Evolutionary conservation across 2,113 vertebrate genomes (phyloP).

Genomic region (Vimba vimba): DNA sequence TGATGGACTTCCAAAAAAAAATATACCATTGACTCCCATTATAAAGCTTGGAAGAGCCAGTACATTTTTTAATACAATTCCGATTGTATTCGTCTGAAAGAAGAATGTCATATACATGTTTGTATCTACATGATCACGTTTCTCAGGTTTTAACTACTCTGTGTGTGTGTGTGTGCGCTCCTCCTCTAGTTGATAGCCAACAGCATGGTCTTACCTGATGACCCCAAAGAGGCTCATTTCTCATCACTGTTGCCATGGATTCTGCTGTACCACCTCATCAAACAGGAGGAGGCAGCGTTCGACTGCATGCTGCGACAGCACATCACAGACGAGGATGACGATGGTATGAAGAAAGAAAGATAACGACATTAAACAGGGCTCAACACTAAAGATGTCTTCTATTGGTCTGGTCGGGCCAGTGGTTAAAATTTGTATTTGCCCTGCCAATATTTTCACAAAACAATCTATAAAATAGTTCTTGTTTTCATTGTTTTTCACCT

Average conservation of each 20-base stretch:
- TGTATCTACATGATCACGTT: not conserved
- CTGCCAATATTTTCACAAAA: too few species aligned
- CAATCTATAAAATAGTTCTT: too few species aligned
- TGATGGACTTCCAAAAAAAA: too few species aligned
- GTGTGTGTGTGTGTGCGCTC: not conserved
- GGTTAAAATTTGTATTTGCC: too few species aligned
- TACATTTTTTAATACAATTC: too few species aligned
- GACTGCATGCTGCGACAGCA: slow-evolving; percentile 84
- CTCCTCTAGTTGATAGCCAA: slow-evolving; percentile 86
- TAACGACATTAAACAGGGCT: not conserved
- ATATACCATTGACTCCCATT: too few species aligned
- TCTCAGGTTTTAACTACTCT: not conserved
- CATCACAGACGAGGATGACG: slow-evolving; percentile 77
- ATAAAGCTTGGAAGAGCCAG: too few species aligned
- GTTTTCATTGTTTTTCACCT: too few species aligned
- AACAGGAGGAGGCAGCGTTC: slow-evolving; percentile 90
- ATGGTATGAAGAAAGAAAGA: slow-evolving; percentile 73
- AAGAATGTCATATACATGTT: not conserved
- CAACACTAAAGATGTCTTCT: too few species aligned
- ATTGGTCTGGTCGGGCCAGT: too few species aligned
- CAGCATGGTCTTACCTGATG: slow-evolving; percentile 91
- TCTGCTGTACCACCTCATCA: slow-evolving; percentile 89
- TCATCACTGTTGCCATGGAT: slow-evolving; percentile 96
- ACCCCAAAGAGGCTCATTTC: slow-evolving; percentile 89
- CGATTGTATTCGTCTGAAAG: too few species aligned